Conservation (phyloP, 2,113 vertebrate species). For the Anser cygnoides region DNA sequence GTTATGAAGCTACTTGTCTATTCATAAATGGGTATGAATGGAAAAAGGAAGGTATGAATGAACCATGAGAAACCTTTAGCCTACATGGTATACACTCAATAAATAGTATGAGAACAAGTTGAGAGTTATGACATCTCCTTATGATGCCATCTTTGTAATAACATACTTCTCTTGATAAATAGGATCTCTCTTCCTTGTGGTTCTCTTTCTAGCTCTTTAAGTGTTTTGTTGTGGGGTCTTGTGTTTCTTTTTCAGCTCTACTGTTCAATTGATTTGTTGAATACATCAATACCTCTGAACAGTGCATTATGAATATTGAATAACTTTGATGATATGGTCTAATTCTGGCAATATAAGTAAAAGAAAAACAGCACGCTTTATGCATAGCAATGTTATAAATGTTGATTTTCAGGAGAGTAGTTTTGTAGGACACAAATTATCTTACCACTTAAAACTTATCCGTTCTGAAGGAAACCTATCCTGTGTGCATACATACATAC, state of each 20-base stretch:
- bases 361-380: background rate
- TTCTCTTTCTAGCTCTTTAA: background rate
- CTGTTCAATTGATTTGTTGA: background rate
- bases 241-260: background rate
- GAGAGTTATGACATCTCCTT: background rate
- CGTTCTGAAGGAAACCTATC: background rate
- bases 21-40: background rate
- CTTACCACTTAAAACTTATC: background rate
- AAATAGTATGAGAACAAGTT: background rate
- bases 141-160: background rate
- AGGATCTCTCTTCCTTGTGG: background rate
- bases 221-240: background rate
- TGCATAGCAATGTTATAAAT: background rate
- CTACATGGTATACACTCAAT: background rate
- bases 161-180: background rate
- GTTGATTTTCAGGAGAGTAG: background rate
- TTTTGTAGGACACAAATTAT: background rate
- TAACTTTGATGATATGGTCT: background rate
- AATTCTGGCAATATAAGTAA: background rate
- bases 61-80: background rate
- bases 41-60: slow-evolving; percentile 15
- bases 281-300: background rate
- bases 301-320: background rate
- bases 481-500: background rate
- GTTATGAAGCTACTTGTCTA: background rate